These are phyloP conservation scores for Drosophila mettleri DNA, from an alignment of 2,888 invertebrate genomes.

Conservation along the genomic window DNA sequence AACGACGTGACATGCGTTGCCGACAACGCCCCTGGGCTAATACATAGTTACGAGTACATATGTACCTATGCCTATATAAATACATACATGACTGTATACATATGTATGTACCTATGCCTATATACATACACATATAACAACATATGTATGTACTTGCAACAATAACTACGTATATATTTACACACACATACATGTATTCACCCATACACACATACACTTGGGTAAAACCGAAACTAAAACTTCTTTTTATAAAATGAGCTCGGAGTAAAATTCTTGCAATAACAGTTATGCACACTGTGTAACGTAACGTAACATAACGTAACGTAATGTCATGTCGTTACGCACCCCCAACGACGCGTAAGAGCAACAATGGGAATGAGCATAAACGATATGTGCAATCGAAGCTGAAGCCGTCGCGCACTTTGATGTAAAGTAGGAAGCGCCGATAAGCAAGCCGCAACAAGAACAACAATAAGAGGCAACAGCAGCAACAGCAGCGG, in stretches of 20 bases:
- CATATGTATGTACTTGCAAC: too few relatives aligned
- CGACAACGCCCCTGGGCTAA: constrained; percentile 57
- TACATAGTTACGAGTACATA: constrained; percentile 24
- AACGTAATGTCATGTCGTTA: constrained; percentile 1
- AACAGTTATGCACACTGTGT: background rate
- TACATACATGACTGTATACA: background rate
- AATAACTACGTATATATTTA: too few relatives aligned
- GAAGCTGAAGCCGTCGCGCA: constrained; percentile 42
- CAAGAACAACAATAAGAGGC: constrained; percentile 20
- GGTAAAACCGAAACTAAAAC: constrained; percentile 6
- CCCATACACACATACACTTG: background rate
- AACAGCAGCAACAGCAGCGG: constrained; percentile 23
- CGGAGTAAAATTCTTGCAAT: too few relatives aligned
- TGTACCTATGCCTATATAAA: background rate
- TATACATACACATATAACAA: background rate
- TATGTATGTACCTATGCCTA: too few relatives aligned
- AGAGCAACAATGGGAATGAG: constrained; percentile 5
- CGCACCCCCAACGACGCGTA: constrained; percentile 29
- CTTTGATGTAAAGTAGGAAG: constrained; percentile 64
- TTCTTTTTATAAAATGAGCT: too few relatives aligned
- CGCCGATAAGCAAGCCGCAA: constrained; percentile 53
- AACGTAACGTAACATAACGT: constrained; percentile 1
- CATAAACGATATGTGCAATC: constrained; percentile 37
- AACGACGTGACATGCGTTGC: constrained; percentile 55
- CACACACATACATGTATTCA: too few relatives aligned